Evolutionary conservation across 2,888 invertebrate genomes (phyloP), one percentile per base, ranked within the genome.

Genomic region (Drosophila melanosoma): DNA sequence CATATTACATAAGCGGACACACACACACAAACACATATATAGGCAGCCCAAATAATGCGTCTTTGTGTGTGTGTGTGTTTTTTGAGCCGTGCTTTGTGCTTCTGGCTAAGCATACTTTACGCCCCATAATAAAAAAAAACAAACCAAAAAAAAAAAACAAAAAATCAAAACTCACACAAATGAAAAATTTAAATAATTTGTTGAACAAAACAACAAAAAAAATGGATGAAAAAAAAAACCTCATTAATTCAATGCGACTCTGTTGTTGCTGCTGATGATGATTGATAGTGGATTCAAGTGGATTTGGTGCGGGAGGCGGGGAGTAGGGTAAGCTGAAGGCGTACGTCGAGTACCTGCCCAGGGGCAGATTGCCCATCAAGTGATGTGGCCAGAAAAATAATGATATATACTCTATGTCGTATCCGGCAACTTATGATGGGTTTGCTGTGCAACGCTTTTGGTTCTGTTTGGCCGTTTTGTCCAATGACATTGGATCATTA

Each of bases 101-200:
- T 72, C 64, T 64, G 72, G 51, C 73, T 76, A 54, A 79, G 81
- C 81, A 82, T 75, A 76, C 80, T 69, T 82, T 65, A 80, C 73
- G 82, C 74, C 79, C 60, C 20, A 45, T 23, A 36, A 45, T 23
- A 36, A 48, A 74, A 62, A 62, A 64, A 72, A 32, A 56, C 48
- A 36, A 68, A 60, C 32, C 40, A 71, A 66, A 57, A 70, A 72
- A 32, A 53, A 52, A 36, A 65, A 59, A 36, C 40, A 23, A 23
- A 26, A 26, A 26, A 26, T 26, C 26, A 26, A 76, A 60, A 60
- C 57, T 51, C 70, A 70, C 33, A 74, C 75, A 87, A 77, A 74
- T 62, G 69, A 63, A 74, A 88, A 75, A 86, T 87, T 81, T 82
- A 78, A 83, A 87, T 89, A 81, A 85, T 87, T 79, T 83, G 85